Percentiles rank a stretch among this genome's conserved stretches.
These are phyloP conservation scores for Caenorhabditis macrosperma DNA, from an alignment of 2,888 invertebrate species.

Conservation along the genomic window DNA sequence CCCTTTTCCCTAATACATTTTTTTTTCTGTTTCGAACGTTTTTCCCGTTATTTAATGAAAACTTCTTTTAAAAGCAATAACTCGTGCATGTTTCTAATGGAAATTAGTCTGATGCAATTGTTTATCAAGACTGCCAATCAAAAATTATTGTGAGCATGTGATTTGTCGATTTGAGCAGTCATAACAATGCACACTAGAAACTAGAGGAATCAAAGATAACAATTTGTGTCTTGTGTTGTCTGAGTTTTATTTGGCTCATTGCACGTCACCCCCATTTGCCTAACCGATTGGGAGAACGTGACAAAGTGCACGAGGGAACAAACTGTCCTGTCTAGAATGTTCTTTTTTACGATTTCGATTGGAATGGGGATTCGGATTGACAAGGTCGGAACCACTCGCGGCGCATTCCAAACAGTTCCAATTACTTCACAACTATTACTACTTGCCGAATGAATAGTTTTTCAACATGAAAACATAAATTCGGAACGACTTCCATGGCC, in stretches of 20 bases:
- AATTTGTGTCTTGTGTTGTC: conserved; percentile 39
- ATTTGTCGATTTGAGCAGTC: conserved; percentile 19
- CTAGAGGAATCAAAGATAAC: conserved; percentile 37
- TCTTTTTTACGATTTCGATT: conserved; percentile 21
- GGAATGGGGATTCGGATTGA: conserved; percentile 21
- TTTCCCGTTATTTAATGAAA: conserved; percentile 6
- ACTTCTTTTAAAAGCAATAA: neutral
- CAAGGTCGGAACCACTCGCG: conserved; percentile 25
- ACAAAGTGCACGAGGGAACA: neutral
- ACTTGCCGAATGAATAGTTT: conserved; percentile 39
- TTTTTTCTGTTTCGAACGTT: neutral
- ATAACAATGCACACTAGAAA: conserved; percentile 43
- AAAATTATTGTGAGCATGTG: conserved; percentile 5
- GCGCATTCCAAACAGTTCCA: conserved; percentile 24
- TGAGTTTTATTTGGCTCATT: conserved; percentile 14
- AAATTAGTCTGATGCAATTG: conserved; percentile 15
- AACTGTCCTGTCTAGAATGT: neutral
- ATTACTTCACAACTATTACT: conserved; percentile 38
- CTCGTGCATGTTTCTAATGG: neutral
- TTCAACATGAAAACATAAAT: conserved; percentile 44
- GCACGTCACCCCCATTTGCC: conserved; percentile 25
- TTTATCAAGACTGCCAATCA: conserved; percentile 7
- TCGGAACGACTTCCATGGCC: conserved; percentile 51
- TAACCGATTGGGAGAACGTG: neutral
- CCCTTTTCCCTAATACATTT: neutral